Conservation (phyloP, 2,113 vertebrate genomes). For the Rhinolophus sinicus region DNA sequence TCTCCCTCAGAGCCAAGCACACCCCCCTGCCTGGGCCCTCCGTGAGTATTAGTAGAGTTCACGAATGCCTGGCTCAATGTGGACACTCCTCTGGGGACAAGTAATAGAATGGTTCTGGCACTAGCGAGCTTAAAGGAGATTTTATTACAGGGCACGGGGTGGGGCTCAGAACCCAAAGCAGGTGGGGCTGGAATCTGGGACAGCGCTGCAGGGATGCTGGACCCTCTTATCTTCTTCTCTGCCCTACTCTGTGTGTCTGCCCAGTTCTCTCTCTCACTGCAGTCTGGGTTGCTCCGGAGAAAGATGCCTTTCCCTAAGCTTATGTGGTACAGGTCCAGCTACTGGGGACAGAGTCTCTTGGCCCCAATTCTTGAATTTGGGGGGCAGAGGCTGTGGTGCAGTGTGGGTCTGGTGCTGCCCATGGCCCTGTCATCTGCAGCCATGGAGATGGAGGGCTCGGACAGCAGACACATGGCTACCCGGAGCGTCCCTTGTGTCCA, state of each 20-base stretch:
- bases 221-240: no score
- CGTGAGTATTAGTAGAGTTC: background rate
- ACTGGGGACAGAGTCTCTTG: background rate
- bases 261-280: background rate
- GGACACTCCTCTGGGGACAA: background rate
- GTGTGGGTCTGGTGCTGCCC: background rate
- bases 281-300: no score
- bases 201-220: background rate
- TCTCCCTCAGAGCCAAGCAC: background rate
- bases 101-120: background rate
- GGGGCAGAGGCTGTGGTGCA: background rate
- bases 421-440: accelerated
- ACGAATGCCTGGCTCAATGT: background rate
- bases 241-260: background rate
- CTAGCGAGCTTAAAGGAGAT: background rate
- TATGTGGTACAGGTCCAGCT: background rate
- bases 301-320: background rate
- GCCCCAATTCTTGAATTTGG: background rate
- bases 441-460: background rate
- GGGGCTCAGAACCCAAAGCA: background rate
- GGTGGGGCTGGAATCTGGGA: background rate
- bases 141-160: background rate
- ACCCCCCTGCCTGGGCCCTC: background rate
- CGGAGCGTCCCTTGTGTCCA: background rate
- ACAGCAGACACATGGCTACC: background rate